Percentiles rank a stretch among this genome's conserved stretches.
Conservation (phyloP, 2,113 vertebrate species). For the Gorsachius goisagi region DNA sequence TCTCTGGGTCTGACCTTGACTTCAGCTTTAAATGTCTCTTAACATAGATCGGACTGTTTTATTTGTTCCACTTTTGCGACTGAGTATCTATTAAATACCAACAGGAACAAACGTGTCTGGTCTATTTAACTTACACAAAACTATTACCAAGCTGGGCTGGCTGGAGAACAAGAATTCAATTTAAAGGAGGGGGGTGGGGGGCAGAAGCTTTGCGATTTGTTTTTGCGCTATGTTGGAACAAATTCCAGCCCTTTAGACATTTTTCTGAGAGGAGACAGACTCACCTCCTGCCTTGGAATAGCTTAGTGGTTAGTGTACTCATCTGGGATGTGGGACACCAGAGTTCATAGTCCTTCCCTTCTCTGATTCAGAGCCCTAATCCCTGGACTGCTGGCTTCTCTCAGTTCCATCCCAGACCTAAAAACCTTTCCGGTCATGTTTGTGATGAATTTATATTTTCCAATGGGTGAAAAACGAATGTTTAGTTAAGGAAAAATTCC, state of each 20-base stretch:
- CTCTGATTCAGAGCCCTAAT: constrained; percentile 34
- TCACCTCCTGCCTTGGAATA: constrained; percentile 14
- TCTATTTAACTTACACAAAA: constrained; percentile 26
- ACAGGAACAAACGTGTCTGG: constrained; percentile 4
- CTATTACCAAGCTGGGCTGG: constrained; percentile 21
- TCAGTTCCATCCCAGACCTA: neutral
- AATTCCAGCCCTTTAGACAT: constrained; percentile 1
- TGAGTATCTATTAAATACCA: neutral
- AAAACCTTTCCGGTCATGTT: neutral
- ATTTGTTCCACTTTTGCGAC: neutral
- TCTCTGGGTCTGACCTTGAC: neutral
- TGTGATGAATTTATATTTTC: constrained; percentile 11
- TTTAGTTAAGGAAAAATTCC: neutral
- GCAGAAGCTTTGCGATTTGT: neutral
- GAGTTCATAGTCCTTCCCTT: constrained; percentile 24
- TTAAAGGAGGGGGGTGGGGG: neutral
- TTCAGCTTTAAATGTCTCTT: neutral
- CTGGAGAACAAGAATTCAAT: constrained; percentile 36
- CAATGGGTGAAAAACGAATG: neutral
- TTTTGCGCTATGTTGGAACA: neutral
- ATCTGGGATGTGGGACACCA: constrained; percentile 1
- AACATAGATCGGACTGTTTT: neutral
- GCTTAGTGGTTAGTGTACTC: constrained; percentile 22
- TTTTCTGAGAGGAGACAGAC: constrained; percentile 16
- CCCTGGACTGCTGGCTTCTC: neutral